Base-by-base conservation (phyloP, 2,113 vertebrate genomes). In the Nansenia antarctica region DNA sequence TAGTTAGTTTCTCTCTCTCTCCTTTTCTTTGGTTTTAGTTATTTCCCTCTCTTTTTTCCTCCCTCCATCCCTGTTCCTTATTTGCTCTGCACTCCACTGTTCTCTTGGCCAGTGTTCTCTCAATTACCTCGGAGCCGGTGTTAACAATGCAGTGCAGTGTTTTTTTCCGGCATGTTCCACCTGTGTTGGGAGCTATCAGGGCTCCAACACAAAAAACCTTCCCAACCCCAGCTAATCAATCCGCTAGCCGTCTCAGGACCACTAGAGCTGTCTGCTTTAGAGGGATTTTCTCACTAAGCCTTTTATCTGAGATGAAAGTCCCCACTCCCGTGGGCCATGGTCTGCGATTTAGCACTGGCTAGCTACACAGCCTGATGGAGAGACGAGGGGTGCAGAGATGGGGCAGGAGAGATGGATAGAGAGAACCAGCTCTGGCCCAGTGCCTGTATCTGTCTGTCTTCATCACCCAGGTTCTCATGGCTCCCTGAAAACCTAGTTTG, bases 251-350 rank as follows among this genome's bases (percentile, higher is more conserved):
- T 31, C 34, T 30, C 65, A 32, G 64, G 60, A 37, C 34, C 45
- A 60, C 59, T 63, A 53, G 58, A 57, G 34, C 45, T 3, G 42
- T 35, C 60, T 8, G 58, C 52, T 65, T 55, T 65, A 62, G 54
- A 61, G 29, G 53, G 52, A 64, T 59, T 66, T 67, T 42, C 22
- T 9, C 34, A 18, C 20, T 62, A 6, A 78, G 62, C 76, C 62
- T 70, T 69, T 73, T 66, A 69, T 78, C 76, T 70, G 26, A 64
- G 70, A 73, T 77, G 65, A 77, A 77, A 73, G 65, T 72, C 65
- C 60, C 24, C 49, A n/a, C 27, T 37, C 34, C 60, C 30, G 37
- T 34, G 66, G 47, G 55, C 54, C 4, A 1, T 14, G 5, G 45
- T n/a, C 45, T 11, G 45, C 2, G 45, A n/a, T 22, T 9, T 49